These are phyloP conservation scores for Parnassius apollo DNA, from an alignment of 2,888 invertebrate genomes.

Conservation along the genomic window DNA sequence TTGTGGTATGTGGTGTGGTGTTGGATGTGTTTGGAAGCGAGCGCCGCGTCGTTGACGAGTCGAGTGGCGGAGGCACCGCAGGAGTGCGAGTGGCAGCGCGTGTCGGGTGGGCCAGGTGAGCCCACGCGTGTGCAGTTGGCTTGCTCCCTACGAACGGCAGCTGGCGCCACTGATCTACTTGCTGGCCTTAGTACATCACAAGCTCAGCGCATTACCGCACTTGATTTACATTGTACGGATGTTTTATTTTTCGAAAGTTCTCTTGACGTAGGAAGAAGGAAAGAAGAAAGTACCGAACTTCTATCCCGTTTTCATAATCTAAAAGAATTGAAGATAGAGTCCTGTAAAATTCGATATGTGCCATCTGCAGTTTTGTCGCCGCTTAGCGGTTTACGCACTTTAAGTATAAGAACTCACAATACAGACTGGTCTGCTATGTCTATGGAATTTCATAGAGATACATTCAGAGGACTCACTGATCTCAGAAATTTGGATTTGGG, in stretches of 20 bases:
- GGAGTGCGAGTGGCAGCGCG: constrained; percentile 87
- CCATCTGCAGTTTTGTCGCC: constrained; percentile 86
- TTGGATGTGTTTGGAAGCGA: constrained; percentile 61
- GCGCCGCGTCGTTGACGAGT: constrained; percentile 72
- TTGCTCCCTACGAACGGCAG: constrained; percentile 84
- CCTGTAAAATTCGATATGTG: constrained; percentile 88
- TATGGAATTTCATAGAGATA: constrained; percentile 86
- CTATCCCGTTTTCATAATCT: constrained; percentile 83
- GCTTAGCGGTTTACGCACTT: constrained; percentile 83
- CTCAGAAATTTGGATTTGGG: constrained; percentile 85
- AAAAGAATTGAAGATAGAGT: constrained; percentile 85
- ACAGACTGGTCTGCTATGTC: constrained; percentile 91
- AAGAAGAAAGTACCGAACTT: constrained; percentile 79
- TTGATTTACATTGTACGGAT: constrained; percentile 86
- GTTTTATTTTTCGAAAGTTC: constrained; percentile 87
- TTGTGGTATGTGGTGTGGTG: constrained; percentile 66
- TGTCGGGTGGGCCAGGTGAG: constrained; percentile 77
- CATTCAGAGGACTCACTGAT: constrained; percentile 85
- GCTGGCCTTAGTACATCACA: constrained; percentile 83
- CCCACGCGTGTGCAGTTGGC: constrained; percentile 81
- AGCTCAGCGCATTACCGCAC: constrained; percentile 84
- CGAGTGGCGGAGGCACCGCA: constrained; percentile 84
- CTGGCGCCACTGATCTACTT: constrained; percentile 84
- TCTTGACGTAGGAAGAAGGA: constrained; percentile 79
- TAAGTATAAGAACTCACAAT: constrained; percentile 87